Base-by-base conservation (phyloP, 2,113 vertebrate genomes). In the Catharus bicknelli region DNA sequence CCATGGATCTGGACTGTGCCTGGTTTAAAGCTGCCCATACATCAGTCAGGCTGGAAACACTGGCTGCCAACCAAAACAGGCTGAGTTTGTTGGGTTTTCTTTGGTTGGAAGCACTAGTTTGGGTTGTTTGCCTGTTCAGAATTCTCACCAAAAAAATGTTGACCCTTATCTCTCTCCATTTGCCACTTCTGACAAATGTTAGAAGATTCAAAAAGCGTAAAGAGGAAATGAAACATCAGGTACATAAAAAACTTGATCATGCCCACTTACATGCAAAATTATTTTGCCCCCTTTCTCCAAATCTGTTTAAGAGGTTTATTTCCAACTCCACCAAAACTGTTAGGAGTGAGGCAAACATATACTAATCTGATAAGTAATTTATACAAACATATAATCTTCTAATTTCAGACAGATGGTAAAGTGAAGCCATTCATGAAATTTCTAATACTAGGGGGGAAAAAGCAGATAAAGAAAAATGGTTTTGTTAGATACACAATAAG, bases 401-500 rank as follows among this genome's bases (percentile, higher is more conserved):
- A 9, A 57, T 81, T 88, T 74, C 36, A 84, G 27, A 21, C 19
- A 69, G 19, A 61, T 32, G 5, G 7, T 30, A 47, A 83, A 2
- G 70, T 61, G 67, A 90, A 86, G 15, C 5, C 19, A 42, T 40
- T 40, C 3, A 7, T 38, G 22, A 64, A 16, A 45, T 78, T 79
- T 83, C 34, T 74, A 70, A 72, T 10, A 64, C 2, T 48, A 22
- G 20, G 3, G 9, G 11, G 4, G 1, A 1, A 10, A 66, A 68
- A 14, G 2, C 14, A 72, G n/a, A n/a, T 40, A 58, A 53, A 84
- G 45, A 64, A 62, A 90, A 86, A 5, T 13, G 17, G 32, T 47
- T 93, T 83, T 87, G 32, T 55, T 74, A 75, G 32, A 43, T 75
- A 50, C 29, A 89, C 45, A 93, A 81, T 86, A 94, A 91, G 53